Base-by-base conservation (phyloP, 2,113 vertebrate species). In the Tupaia chinensis region DNA sequence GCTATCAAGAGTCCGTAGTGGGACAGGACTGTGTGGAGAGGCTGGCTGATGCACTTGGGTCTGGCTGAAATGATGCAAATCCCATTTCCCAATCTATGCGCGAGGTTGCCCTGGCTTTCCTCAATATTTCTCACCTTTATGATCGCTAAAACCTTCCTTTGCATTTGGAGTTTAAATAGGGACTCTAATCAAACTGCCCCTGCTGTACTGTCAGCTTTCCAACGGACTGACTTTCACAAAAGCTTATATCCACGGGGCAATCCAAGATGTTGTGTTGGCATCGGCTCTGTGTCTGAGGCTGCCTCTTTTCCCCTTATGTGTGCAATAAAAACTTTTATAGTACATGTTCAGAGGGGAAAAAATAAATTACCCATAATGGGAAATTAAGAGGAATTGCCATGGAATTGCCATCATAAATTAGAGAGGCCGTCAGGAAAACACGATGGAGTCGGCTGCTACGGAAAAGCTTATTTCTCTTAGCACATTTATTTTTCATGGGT, bases 151-250 rank as follows among this genome's bases (percentile, higher is more conserved):
- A 83, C 61, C 89, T 92, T 97, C 81, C 96, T 94, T 97, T 96
- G 76, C 93, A 96, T 93, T 93, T 89, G 9, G 89, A 73, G 91
- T 94, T 98, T 97, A 97, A 95, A 97, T 72, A 93, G 89, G 93
- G 95, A 60, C 73, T 95, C 91, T 96, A 96, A 97, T 98, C 96
- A 95, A 93, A 97, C 91, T 76, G 32, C 95, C 96, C 56, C 61
- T 74, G 84, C 58, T 86, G 77, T 95, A 95, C 83, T 77, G 91
- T 95, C 96, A 97, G 69, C 68, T 92, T 93, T 73, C 95, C 97
- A 95, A 89, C 73, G 69, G 89, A 96, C 98, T 97, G 96, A 97
- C 95, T 98, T 97, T 93, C 96, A 93, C 90, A 88, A 79, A 97
- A 96, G 76, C 96, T 96, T 96, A 86, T 69, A 76, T 97, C 98